These are phyloP conservation scores for Oscheius sp. DNA, from an alignment of 2,888 invertebrate species.

Conservation along the genomic window DNA sequence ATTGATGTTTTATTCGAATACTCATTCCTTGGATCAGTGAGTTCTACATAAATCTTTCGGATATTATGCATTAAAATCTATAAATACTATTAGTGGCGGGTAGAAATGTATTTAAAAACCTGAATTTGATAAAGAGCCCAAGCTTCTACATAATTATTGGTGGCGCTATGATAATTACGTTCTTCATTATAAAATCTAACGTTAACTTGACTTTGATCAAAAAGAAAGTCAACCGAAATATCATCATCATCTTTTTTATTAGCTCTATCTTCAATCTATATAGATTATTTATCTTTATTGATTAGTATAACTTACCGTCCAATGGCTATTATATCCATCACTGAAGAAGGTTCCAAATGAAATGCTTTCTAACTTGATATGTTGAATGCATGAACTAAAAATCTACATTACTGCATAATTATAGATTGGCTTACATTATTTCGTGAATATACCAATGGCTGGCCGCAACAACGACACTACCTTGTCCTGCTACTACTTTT, in stretches of 20 bases:
- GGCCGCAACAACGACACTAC: neutral
- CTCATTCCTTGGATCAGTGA: too few species aligned
- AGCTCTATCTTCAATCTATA: neutral
- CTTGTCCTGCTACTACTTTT: neutral
- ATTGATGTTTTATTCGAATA: too few species aligned
- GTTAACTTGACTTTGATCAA: slow-evolving; percentile 10
- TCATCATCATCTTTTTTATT: neutral
- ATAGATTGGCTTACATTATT: neutral
- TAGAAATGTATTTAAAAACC: neutral
- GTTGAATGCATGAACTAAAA: slow-evolving; percentile 3
- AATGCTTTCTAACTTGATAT: neutral
- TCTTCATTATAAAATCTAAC: neutral
- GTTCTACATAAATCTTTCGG: neutral
- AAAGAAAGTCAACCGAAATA: neutral
- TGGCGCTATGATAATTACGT: neutral
- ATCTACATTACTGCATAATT: neutral
- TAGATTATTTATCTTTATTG: neutral
- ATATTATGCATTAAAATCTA: slow-evolving; percentile 18
- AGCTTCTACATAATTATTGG: neutral
- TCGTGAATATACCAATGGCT: slow-evolving; percentile 1
- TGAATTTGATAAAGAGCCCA: slow-evolving; percentile 11
- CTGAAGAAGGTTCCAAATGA: slow-evolving; percentile 5
- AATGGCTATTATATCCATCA: slow-evolving; percentile 1
- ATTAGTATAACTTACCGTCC: neutral
- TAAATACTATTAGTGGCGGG: neutral